These are phyloP conservation scores for Anas platyrhynchos DNA, from an alignment of 2,113 vertebrate genomes.

Conservation along the genomic window DNA sequence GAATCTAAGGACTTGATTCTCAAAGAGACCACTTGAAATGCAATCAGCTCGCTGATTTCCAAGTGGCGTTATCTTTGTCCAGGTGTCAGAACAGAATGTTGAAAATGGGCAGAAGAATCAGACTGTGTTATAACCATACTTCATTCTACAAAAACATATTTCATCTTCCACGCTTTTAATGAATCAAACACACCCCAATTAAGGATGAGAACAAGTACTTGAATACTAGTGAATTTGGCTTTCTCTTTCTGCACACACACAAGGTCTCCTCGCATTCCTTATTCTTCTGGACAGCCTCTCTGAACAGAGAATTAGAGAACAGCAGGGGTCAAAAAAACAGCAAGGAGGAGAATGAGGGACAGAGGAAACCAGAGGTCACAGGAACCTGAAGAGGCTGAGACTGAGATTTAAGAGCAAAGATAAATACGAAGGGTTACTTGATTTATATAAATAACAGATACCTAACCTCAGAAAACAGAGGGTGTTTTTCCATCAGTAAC, in stretches of 20 bases:
- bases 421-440: fast-evolving
- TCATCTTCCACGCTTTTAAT: not conserved
- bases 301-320: not conserved
- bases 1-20: not conserved
- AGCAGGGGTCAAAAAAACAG: not conserved
- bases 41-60: not conserved
- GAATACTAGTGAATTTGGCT: not conserved
- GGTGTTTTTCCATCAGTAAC: not conserved
- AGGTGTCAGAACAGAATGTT: not conserved
- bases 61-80: not conserved
- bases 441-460: not conserved
- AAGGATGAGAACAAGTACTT: not conserved
- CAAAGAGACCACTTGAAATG: not conserved
- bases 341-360: not conserved
- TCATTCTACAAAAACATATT: not conserved
- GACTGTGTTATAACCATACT: not conserved
- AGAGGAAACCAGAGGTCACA: not conserved
- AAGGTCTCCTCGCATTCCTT: not conserved
- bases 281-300: not conserved
- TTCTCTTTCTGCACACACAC: not conserved
- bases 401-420: not conserved
- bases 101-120: not conserved
- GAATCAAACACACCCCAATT: not conserved
- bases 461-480: not conserved
- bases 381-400: not conserved